Conservation (phyloP, 2,888 invertebrate genomes). For the Coelinius sp. region DNA sequence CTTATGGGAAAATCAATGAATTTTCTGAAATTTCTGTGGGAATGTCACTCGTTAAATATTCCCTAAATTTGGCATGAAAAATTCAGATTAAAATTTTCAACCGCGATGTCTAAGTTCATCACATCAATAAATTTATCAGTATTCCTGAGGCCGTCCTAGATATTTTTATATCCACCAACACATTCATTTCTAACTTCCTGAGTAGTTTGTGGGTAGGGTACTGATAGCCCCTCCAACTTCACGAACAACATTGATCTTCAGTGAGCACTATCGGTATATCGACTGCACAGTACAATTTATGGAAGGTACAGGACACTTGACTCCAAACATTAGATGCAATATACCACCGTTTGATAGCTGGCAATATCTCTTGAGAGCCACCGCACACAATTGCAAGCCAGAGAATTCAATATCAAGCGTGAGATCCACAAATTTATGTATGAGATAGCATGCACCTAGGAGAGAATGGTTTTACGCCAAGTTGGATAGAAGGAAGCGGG, state of each 20-base stretch:
- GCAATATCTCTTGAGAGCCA: neutral
- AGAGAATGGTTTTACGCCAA: neutral
- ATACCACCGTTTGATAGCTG: neutral
- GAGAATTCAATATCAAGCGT: neutral
- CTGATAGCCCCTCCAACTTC: no score
- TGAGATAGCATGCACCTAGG: neutral
- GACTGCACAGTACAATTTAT: neutral
- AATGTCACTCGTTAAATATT: no score
- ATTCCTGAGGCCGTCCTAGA: no score
- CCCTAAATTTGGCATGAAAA: no score
- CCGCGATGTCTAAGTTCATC: no score
- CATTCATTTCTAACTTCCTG: no score
- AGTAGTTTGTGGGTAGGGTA: no score
- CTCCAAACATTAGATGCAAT: constrained; percentile 8
- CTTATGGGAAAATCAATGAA: no score
- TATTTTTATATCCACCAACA: no score
- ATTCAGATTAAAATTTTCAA: no score
- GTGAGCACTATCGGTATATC: neutral
- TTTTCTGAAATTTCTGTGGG: no score
- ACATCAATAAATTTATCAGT: no score
- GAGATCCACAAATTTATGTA: neutral
- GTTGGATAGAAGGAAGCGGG: neutral
- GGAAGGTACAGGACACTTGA: neutral
- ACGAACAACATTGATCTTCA: neutral
- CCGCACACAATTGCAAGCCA: neutral